Evolutionary conservation across 1,140 invertebrate species (phyloP).

Genomic region (Chironomus striatipennis): DNA sequence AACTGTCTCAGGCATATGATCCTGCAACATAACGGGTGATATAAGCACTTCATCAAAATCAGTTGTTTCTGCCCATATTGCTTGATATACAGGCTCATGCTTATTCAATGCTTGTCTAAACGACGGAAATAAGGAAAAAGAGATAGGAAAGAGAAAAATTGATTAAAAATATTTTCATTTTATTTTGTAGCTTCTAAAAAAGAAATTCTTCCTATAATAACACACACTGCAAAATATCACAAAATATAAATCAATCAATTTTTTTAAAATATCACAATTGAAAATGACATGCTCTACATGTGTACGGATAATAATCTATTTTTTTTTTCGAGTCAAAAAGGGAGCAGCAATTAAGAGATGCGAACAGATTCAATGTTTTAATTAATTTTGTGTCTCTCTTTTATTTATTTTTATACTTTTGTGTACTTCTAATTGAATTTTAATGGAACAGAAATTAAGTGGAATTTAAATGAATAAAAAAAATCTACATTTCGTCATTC

Average conservation of each 20-base stretch:
- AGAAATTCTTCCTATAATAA: no score
- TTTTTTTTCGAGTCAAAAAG: background rate
- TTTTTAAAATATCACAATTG: background rate
- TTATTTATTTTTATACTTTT: no score
- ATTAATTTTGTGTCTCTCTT: no score
- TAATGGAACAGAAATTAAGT: no score
- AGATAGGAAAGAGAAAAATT: constrained; percentile 25
- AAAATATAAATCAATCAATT: background rate
- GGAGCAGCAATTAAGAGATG: no score
- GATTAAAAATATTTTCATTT: background rate
- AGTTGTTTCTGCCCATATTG: constrained; percentile 76
- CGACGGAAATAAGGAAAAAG: constrained; percentile 28
- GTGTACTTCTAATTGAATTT: no score
- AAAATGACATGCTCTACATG: background rate
- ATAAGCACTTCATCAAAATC: constrained; percentile 89
- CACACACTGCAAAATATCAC: no score
- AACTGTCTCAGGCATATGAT: constrained; percentile 89
- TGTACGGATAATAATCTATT: background rate
- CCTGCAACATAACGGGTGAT: constrained; percentile 85
- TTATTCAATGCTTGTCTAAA: constrained; percentile 58
- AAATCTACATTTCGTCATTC: no score
- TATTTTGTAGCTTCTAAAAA: no score
- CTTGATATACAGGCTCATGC: constrained; percentile 77
- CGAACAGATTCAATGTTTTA: no score
- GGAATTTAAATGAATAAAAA: no score